Evolutionary conservation across 2,113 vertebrate species (phyloP), one percentile per base, ranked within the genome.

Genomic region (Lophotis ruficrista): DNA sequence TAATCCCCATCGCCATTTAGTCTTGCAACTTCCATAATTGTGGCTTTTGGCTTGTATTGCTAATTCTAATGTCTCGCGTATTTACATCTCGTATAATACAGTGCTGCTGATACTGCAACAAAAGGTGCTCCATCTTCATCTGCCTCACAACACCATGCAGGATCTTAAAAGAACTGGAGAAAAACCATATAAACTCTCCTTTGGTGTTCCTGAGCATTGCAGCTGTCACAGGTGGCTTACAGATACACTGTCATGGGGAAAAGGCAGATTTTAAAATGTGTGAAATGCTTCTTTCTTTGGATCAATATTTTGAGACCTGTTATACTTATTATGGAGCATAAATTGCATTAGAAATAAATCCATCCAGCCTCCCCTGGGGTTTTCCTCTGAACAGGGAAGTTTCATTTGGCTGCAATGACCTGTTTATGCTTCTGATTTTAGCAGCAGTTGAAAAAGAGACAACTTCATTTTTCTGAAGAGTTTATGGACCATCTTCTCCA

Each of bases 101-200:
- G 56, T 30, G 24, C 19, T 79, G 43, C 28, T 80, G n/a, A 30
- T 28, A 5, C 27, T 54, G 9, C 18, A 76, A 61, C 33, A 30
- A 58, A 45, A 73, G 38, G 10, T 75, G 17, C 9, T 68, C 48
- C 43, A 4, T 24, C 73, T 65, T 69, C 51, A 23, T 51, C 60
- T 48, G 50, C 45, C 60, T 21, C 30, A 15, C 57, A 47, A 77
- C 50, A 48, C 16, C 20, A 54, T 0, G 0, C 1, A 1, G 19
- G 18, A 15, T 35, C 45, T 68, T 76, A 28, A 18, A 79, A 68
- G 38, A 69, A 28, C 18, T 27, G 24, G 12, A 72, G 31, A 35
- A 72, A 78, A 53, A 61, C 20, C 33, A 28, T 23, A 24, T 30
- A 30, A 87, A 70, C 11, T 24, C 27, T 53, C 27, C 35, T 16